A percentile compares a stretch with the other conserved stretches of the same genome.
Conservation (phyloP, 2,113 vertebrate genomes). For the Pelecanoides urinatrix region DNA sequence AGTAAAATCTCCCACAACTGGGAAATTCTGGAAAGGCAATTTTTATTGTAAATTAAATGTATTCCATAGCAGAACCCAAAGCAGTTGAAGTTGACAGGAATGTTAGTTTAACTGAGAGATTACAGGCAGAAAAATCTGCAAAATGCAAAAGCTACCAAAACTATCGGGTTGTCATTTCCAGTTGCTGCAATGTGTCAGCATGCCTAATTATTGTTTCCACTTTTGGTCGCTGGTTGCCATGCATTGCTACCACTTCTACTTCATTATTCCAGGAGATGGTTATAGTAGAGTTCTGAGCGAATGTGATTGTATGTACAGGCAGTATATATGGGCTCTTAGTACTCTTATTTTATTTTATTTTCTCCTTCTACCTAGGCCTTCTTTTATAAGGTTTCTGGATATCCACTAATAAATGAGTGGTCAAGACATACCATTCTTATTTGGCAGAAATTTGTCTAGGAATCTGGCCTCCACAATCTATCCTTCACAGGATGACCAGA, state of each 20-base stretch:
- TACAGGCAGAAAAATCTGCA: background rate
- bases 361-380: background rate
- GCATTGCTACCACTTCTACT: background rate
- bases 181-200: background rate
- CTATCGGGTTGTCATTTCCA: background rate
- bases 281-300: background rate
- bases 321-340: background rate
- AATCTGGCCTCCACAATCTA: background rate
- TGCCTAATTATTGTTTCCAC: background rate
- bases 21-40: background rate
- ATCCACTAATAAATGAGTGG: background rate
- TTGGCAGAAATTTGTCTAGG: background rate
- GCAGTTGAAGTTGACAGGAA: background rate
- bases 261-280: background rate
- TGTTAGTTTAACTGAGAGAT: background rate
- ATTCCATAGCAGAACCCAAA: background rate
- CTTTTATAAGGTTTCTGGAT: background rate
- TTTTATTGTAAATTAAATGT: background rate
- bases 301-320: background rate
- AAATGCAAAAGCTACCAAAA: background rate
- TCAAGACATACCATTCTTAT: background rate
- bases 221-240: background rate
- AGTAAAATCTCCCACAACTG: background rate
- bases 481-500: background rate
- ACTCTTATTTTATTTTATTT: background rate